Evolutionary conservation across 2,888 invertebrate genomes (phyloP).

Genomic region (Tanypteryx hageni): DNA sequence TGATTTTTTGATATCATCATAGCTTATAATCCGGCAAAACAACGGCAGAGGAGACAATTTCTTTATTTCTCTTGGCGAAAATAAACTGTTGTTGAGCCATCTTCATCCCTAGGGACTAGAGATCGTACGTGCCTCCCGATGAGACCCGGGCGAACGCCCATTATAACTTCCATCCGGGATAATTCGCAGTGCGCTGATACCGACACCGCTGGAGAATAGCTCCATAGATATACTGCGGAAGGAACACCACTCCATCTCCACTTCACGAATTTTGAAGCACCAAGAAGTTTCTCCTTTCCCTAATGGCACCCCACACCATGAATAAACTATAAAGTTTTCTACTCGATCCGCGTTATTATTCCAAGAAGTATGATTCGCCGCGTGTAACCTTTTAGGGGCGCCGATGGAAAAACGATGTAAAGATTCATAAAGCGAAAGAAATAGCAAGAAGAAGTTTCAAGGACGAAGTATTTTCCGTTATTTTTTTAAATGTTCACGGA

Average conservation of each 20-base stretch:
- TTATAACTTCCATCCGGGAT: constrained; percentile 48
- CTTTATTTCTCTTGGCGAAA: background rate
- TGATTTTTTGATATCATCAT: background rate
- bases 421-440: too few species aligned
- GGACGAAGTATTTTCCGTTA: too few species aligned
- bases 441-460: too few species aligned
- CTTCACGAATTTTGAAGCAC: constrained; percentile 50
- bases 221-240: constrained; percentile 27
- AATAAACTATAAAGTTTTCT: constrained; percentile 46
- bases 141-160: constrained; percentile 33
- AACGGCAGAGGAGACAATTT: background rate
- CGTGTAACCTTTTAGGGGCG: background rate
- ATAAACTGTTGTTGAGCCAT: constrained; percentile 11
- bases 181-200: constrained; percentile 59
- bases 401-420: background rate
- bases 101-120: background rate
- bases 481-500: too few species aligned
- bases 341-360: constrained; percentile 13
- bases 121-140: constrained; percentile 43
- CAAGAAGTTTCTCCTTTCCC: constrained; percentile 51
- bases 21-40: background rate
- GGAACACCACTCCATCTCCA: constrained; percentile 50
- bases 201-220: constrained; percentile 36
- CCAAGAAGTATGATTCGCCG: background rate
- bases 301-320: constrained; percentile 39